phyloP scores from a whole-genome alignment of 2,797 vertebrate species.

The Muscicapa comitata region DNA sequence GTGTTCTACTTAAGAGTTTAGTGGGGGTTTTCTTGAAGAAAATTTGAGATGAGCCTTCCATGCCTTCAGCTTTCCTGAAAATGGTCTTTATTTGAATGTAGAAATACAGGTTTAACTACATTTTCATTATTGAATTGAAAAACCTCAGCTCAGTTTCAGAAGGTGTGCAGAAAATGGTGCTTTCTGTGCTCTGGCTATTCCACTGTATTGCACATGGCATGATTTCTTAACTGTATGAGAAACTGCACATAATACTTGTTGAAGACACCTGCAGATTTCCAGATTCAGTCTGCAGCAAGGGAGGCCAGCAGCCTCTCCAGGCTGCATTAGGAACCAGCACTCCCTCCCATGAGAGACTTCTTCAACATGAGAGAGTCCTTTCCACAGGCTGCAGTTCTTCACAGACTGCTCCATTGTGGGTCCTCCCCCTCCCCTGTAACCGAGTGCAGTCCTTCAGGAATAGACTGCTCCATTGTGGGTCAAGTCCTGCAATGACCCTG shows the following conservation, averaged over 20 bases:
- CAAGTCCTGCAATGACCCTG: neutral
- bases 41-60: neutral
- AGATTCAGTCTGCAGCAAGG: neutral
- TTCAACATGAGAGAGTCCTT: fast-evolving
- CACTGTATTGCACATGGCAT: neutral
- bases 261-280: neutral
- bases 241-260: fast-evolving
- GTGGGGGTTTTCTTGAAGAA: neutral
- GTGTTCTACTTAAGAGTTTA: neutral
- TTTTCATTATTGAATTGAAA: neutral
- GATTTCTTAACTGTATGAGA: neutral
- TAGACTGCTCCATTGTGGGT: neutral
- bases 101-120: neutral
- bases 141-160: neutral
- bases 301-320: neutral
- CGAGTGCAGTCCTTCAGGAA: neutral
- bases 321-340: neutral
- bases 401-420: fast-evolving
- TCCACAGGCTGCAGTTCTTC: neutral
- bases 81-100: neutral
- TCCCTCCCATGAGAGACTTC: neutral
- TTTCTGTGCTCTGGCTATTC: neutral
- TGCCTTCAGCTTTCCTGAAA: neutral
- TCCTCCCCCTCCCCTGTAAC: fast-evolving
- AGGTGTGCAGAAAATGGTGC: neutral